Evolutionary conservation across 1,140 invertebrate genomes (phyloP), one percentile per base, ranked within the genome.

Genomic region (Penaeus indicus): DNA sequence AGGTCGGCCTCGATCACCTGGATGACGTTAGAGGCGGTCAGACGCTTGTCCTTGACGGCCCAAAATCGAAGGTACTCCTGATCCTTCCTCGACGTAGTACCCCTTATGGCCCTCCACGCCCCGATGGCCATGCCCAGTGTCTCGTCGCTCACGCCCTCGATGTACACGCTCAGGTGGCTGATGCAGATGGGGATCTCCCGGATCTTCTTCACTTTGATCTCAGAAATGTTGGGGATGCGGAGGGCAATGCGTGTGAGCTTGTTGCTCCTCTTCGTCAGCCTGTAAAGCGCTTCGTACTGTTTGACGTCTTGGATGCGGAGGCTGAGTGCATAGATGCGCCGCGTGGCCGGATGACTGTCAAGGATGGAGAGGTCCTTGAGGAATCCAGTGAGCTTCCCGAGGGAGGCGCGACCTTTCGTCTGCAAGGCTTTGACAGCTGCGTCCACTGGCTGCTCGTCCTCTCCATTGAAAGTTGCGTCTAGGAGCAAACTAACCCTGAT

Each of bases 101-200:
- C 85, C 69, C 79, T 19, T 47, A 87, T 87, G 62, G 85, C 75
- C 64, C 85, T 81, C 85, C 85, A 87, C 21, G 60, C 72, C 22
- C n/a, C 67, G 8, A 82, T 87, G n/a, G 78, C 77, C 47, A 54
- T 10, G 18, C 67, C 63, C 21, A 69, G 42, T 2, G 25, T 61
- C 60, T 81, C 63, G 61, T 87, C 85, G 3, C 21, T 54, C 47
- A 81, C 63, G 5, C 85, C 85, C 47, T 87, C 85, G 16, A 87
- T 42, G 63, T 38, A 87, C 38, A 87, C 85, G 21, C 22, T 87
- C 18, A 87, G 67, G 25, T 82, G 78, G 25, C 78, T 67, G 18
- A 87, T 72, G 27, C 38, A 81, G 27, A 25, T n/a, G 22, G 85
- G 78, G n/a, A 87, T 63, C 38, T 87, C 85, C 61, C 81, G 82